These are phyloP conservation scores for Eugnorisma glareosa DNA, from an alignment of 2,888 invertebrate genomes.

Conservation along the genomic window DNA sequence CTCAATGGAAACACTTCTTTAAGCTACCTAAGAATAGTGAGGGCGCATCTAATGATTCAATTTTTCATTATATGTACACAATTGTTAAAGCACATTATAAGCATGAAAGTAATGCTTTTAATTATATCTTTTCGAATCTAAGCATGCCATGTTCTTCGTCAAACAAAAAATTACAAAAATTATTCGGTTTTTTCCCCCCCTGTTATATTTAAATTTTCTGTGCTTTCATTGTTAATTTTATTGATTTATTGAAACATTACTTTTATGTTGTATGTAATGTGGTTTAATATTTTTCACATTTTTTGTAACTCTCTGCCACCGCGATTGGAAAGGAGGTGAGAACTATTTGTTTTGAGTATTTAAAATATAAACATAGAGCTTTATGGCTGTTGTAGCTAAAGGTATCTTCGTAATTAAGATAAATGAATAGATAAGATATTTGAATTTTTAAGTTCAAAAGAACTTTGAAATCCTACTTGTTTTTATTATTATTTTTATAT, in stretches of 20 bases:
- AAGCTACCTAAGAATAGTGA: neutral
- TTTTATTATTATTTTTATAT: too few species aligned
- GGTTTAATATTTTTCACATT: conserved; percentile 77
- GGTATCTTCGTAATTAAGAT: neutral
- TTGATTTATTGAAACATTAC: conserved; percentile 33
- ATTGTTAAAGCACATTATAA: conserved; percentile 77
- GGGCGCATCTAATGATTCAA: neutral
- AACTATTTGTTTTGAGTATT: conserved; percentile 36
- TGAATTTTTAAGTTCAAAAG: neutral
- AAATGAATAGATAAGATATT: too few species aligned
- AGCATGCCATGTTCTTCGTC: conserved; percentile 16
- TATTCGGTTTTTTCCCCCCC: too few species aligned
- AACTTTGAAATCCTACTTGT: neutral
- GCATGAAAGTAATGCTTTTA: conserved; percentile 76
- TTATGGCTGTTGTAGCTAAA: conserved; percentile 17
- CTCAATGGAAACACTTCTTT: neutral
- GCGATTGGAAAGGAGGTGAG: conserved; percentile 86
- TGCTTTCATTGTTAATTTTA: conserved; percentile 61
- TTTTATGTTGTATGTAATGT: conserved; percentile 75
- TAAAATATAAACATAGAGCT: neutral
- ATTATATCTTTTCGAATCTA: conserved; percentile 1
- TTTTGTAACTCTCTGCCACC: conserved; percentile 69
- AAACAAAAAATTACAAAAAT: neutral
- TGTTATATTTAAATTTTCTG: neutral
- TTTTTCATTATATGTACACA: neutral